These are phyloP conservation scores for Napeogenes inachia DNA, from an alignment of 2,888 invertebrate genomes.

Conservation along the genomic window DNA sequence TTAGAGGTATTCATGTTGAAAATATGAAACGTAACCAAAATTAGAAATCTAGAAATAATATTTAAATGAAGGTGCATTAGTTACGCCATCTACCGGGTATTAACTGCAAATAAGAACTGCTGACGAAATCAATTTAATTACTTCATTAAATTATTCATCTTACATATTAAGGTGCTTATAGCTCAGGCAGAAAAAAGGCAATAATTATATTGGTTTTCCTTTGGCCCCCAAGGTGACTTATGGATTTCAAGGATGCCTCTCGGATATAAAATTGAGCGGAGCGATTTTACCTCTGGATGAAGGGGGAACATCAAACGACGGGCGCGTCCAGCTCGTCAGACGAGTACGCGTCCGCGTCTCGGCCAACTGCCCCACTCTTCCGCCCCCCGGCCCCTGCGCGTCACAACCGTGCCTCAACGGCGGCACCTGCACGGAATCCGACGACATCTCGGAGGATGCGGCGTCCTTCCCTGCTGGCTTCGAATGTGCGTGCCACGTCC, in stretches of 20 bases:
- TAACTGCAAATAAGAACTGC: no score
- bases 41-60: no score
- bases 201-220: neutral
- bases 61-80: no score
- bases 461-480: constrained; percentile 73
- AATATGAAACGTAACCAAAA: no score
- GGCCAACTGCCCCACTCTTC: constrained; percentile 48
- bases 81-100: no score
- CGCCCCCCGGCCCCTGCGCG: constrained; percentile 57
- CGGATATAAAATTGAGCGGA: constrained; percentile 87
- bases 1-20: no score
- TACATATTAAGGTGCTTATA: neutral
- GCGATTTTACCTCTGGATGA: constrained; percentile 83
- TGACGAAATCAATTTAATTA: no score
- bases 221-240: constrained; percentile 80
- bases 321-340: constrained; percentile 55
- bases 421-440: constrained; percentile 79
- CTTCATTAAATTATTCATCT: no score
- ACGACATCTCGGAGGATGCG: constrained; percentile 40
- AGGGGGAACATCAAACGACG: constrained; percentile 55
- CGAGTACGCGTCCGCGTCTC: constrained; percentile 54
- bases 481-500: constrained; percentile 86
- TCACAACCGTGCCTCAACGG: constrained; percentile 66
- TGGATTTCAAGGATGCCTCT: constrained; percentile 95
- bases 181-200: neutral